Conservation (phyloP, 2,797 vertebrate species). For the Crenichthys baileyi region DNA sequence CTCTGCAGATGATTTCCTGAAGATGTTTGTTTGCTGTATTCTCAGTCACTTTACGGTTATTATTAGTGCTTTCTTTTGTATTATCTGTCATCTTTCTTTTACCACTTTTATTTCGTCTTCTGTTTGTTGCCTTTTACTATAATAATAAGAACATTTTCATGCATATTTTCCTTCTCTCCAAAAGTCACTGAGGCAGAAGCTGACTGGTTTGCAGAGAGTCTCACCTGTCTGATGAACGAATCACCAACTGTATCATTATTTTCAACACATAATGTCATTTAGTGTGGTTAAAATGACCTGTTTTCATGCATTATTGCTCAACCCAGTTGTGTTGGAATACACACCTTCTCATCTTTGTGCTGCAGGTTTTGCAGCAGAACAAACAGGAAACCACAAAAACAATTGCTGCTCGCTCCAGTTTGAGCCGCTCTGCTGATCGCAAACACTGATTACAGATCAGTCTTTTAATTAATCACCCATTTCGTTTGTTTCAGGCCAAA, state of each 20-base stretch:
- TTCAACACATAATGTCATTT: not conserved
- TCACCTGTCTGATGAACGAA: too few species aligned
- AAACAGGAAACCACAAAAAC: constrained; percentile 16
- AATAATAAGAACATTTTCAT: not conserved
- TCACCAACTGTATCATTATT: not conserved
- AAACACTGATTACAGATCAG: constrained; percentile 8
- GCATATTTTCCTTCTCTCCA: not conserved
- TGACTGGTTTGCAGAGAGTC: not conserved
- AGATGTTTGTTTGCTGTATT: too few species aligned
- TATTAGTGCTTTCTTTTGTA: too few species aligned
- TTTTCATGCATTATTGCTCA: not conserved
- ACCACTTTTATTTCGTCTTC: not conserved
- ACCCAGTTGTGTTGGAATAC: not conserved
- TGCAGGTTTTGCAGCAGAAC: constrained; percentile 4
- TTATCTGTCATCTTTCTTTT: too few species aligned
- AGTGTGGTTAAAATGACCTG: not conserved
- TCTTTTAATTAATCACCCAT: not conserved
- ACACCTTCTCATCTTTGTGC: not conserved
- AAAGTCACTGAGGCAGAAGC: not conserved
- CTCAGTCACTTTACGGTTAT: too few species aligned
- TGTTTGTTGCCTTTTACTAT: not conserved
- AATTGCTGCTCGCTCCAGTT: not conserved
- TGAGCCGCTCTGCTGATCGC: not conserved
- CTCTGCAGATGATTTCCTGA: too few species aligned
- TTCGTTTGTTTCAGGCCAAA: not conserved